Percentiles rank a stretch among this genome's conserved stretches.
phyloP scores from a whole-genome alignment of 2,113 vertebrate species.

The Etia nguti region DNA sequence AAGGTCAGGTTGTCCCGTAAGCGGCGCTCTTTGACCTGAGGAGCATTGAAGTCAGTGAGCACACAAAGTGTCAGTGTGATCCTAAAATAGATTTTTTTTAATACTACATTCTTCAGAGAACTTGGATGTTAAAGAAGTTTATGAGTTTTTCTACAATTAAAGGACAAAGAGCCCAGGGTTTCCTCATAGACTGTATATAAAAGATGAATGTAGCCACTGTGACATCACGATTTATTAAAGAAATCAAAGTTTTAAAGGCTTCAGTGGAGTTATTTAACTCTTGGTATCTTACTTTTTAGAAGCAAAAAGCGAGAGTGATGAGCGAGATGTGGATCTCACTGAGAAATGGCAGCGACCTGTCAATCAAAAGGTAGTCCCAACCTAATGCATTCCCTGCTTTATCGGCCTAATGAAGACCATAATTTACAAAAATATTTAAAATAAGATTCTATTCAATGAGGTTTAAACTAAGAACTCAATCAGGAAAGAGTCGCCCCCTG shows the following conservation, averaged over 20 bases:
- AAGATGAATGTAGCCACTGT: background rate
- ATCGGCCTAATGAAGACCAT: background rate
- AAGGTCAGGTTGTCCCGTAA: slow-evolving; percentile 93
- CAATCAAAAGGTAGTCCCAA: background rate
- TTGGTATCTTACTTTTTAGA: background rate
- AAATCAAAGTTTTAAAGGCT: background rate
- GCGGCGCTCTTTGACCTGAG: slow-evolving; percentile 90
- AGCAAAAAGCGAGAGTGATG: background rate
- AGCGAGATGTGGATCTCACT: background rate
- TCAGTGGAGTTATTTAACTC: background rate
- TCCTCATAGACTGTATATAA: background rate
- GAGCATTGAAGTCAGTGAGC: background rate
- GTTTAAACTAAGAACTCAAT: background rate
- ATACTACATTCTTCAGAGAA: background rate
- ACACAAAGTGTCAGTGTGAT: background rate
- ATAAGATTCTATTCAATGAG: background rate
- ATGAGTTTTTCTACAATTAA: background rate
- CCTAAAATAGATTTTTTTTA: background rate
- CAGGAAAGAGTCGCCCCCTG: background rate
- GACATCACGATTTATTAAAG: background rate
- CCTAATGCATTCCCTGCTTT: background rate
- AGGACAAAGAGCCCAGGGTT: background rate
- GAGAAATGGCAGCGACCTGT: background rate
- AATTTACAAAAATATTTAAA: background rate
- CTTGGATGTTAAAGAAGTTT: background rate